Base-by-base conservation (phyloP, 2,113 vertebrate genomes). In the Anolis carolinensis region DNA sequence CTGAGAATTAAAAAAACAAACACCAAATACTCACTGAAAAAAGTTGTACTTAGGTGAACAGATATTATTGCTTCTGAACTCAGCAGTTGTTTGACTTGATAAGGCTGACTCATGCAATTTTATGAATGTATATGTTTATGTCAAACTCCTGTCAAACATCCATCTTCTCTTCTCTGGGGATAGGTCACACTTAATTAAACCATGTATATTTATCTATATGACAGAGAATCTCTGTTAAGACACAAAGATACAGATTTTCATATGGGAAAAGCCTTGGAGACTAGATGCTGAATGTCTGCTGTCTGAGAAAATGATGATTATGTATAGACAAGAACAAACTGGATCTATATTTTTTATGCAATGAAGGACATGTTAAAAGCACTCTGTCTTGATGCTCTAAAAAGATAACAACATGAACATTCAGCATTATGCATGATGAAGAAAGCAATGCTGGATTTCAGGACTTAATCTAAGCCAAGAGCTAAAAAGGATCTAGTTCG, bases 141-240 rank as follows among this genome's bases (percentile, higher is more conserved):
- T 68, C 73, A 84, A 84, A 84, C 14, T 68, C 68, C 59, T 67
- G 59, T 76, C 83, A 84, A 67, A 65, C 59, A 62, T 76, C 73
- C 73, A 63, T 73, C 62, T 50, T 32, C n/a, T 77, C 20, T 84
- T 76, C 74, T 84, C 73, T 68, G 23, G 73, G 74, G 83, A 76
- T 67, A 27, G 20, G 30, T 16, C 21, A 5, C 21, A 67, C 73
- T 77, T 84, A 84, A 77, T 83, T 83, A 83, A 83, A 83, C 39
- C n/a, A 67, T 9, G 30, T 39, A 65, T 50, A 30, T 84, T 84
- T 84, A 68, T 67, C 83, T 84, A 68, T 77, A 52, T 30, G 39
- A 67, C 10, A 21, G 18, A 30, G 50, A 75, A 55, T 68, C 27
- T 59, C 55, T 83, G 36, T 75, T 27, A 59, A 32, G 21, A 32